Conservation (phyloP, 2,113 vertebrate species). For the Alligator sinensis region DNA sequence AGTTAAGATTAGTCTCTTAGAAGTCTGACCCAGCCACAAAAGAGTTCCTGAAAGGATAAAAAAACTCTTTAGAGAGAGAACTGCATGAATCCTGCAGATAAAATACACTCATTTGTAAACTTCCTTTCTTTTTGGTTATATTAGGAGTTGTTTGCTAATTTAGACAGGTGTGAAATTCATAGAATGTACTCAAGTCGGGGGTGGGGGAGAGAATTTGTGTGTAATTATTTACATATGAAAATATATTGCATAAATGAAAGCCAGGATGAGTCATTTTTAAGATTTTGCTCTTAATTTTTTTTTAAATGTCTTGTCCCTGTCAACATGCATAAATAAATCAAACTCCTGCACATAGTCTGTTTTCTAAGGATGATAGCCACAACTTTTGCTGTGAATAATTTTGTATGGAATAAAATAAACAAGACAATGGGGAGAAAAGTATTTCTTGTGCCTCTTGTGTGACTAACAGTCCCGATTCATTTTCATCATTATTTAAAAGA, state of each 20-base stretch:
- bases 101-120: constrained; percentile 47
- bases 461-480: not conserved
- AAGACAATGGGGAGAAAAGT: not conserved
- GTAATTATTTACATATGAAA: constrained; percentile 1
- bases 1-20: not conserved
- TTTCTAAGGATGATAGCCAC: not conserved
- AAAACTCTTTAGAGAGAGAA: too few species aligned
- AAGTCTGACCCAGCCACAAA: not conserved
- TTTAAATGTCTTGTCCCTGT: not conserved
- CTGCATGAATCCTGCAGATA: constrained; percentile 7
- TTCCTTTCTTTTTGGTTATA: constrained; percentile 17
- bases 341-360: not conserved
- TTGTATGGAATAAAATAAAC: not conserved
- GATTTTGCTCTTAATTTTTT: not conserved
- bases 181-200: not conserved
- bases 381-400: not conserved
- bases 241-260: not conserved
- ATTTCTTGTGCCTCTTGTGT: not conserved
- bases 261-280: not conserved
- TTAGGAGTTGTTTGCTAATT: constrained; percentile 33
- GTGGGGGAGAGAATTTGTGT: not conserved
- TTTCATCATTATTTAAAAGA: not conserved
- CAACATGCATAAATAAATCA: not conserved
- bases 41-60: not conserved
- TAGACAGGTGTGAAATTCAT: constrained; percentile 21